phyloP scores from a whole-genome alignment of 2,888 invertebrate species.

The Drosophila limbata region DNA sequence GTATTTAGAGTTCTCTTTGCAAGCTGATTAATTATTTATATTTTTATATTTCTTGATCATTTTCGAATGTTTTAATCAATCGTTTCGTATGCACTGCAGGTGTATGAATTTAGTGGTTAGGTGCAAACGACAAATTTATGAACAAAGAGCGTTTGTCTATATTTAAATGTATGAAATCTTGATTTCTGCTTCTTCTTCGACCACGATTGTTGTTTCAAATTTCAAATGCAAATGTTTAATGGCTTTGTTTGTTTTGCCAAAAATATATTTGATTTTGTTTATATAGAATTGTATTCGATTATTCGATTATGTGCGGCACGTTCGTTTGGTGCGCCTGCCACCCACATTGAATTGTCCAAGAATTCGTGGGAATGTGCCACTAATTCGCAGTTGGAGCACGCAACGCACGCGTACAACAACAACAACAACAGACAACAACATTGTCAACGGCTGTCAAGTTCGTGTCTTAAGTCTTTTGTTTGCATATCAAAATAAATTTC shows the following conservation, averaged over 20 bases:
- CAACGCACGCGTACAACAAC: slow-evolving; percentile 42
- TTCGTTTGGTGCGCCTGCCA: slow-evolving; percentile 43
- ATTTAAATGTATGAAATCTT: slow-evolving; percentile 39
- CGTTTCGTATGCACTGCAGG: slow-evolving; percentile 49
- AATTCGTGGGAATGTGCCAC: slow-evolving; percentile 56
- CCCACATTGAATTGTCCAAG: slow-evolving; percentile 48
- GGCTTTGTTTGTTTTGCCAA: slow-evolving; percentile 58
- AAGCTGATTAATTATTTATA: not conserved
- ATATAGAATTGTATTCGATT: not conserved
- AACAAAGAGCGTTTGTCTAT: slow-evolving; percentile 59
- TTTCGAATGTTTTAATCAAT: slow-evolving; percentile 46
- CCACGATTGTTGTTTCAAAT: slow-evolving; percentile 30
- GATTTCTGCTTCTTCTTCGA: slow-evolving; percentile 30
- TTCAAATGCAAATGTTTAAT: slow-evolving; percentile 40
- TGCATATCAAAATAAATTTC: slow-evolving; percentile 23
- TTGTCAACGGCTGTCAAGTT: slow-evolving; percentile 38
- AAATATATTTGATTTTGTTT: slow-evolving; percentile 12
- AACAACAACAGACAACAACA: slow-evolving; percentile 14
- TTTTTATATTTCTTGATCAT: slow-evolving; percentile 14
- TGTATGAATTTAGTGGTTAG: slow-evolving; percentile 36
- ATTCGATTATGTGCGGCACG: slow-evolving; percentile 42
- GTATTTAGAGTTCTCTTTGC: slow-evolving; percentile 15
- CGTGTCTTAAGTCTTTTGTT: slow-evolving; percentile 72
- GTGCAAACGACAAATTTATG: slow-evolving; percentile 51
- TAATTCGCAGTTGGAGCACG: slow-evolving; percentile 52